Percentiles rank a stretch among this genome's conserved stretches.
These are phyloP conservation scores for Aplocera efformata DNA, from an alignment of 2,888 invertebrate genomes.

Conservation along the genomic window DNA sequence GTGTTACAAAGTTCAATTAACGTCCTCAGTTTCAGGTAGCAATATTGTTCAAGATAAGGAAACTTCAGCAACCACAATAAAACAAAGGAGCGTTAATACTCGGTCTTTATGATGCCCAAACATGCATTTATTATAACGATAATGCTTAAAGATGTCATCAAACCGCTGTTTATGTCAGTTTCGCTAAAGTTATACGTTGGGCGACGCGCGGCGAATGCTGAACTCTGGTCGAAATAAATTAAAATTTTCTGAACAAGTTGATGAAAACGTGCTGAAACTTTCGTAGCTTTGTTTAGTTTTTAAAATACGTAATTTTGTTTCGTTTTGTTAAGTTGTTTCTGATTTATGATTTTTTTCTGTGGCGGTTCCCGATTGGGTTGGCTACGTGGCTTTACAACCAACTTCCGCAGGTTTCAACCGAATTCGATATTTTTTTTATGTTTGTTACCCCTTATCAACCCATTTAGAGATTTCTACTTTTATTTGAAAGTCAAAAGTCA, in stretches of 20 bases:
- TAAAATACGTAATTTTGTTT: constrained; percentile 14
- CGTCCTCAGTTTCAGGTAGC: neutral
- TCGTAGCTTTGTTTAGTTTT: constrained; percentile 26
- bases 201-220: constrained; percentile 36
- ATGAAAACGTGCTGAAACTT: constrained; percentile 46
- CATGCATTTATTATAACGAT: constrained; percentile 31
- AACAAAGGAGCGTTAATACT: constrained; percentile 17
- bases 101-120: constrained; percentile 21
- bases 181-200: constrained; percentile 42
- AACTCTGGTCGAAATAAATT: constrained; percentile 42
- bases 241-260: constrained; percentile 52
- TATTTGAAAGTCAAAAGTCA: too few relatives aligned
- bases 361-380: neutral
- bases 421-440: too few relatives aligned
- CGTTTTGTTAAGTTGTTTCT: neutral
- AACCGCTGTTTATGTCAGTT: constrained; percentile 40
- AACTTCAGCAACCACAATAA: constrained; percentile 10
- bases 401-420: too few relatives aligned
- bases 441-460: too few relatives aligned
- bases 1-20: neutral
- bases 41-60: constrained; percentile 12
- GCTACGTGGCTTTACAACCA: too few relatives aligned
- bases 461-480: too few relatives aligned
- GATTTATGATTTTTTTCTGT: neutral
- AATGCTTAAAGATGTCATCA: constrained; percentile 39